Conservation (phyloP, 2,113 vertebrate species). For the Entomyzon cyanotis region DNA sequence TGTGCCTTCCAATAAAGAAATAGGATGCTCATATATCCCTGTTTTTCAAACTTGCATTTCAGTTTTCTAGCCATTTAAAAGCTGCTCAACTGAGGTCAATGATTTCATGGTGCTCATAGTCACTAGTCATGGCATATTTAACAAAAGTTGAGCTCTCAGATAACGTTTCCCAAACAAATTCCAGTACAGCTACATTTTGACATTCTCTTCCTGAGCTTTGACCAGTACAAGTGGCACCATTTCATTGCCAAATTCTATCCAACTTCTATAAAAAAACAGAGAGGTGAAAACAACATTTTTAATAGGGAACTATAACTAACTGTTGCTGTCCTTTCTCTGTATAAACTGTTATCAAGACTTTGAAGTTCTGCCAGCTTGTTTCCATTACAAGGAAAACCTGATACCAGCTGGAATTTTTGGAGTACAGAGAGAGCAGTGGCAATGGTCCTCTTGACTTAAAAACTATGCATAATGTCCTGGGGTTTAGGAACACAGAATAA, state of each 20-base stretch:
- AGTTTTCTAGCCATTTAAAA: neutral
- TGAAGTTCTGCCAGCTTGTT: constrained; percentile 61
- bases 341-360: constrained; percentile 44
- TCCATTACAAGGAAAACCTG: constrained; percentile 63
- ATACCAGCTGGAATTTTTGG: constrained; percentile 57
- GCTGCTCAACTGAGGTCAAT: neutral
- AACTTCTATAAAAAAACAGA: neutral
- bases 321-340: neutral
- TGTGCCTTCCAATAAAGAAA: neutral
- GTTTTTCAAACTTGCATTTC: neutral
- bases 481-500: neutral
- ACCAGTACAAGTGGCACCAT: neutral
- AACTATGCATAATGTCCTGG: neutral
- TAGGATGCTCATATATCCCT: neutral
- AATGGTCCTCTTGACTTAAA: constrained; percentile 9
- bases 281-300: neutral
- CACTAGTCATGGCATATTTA: neutral
- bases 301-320: neutral
- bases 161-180: neutral
- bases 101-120: neutral
- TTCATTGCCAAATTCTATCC: neutral
- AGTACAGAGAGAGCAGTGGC: neutral
- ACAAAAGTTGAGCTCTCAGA: neutral
- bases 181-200: neutral
- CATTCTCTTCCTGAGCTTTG: neutral